Evolutionary conservation across 1,140 invertebrate genomes (phyloP), one percentile per base, ranked within the genome.

Genomic region (Leptinotarsa texana): DNA sequence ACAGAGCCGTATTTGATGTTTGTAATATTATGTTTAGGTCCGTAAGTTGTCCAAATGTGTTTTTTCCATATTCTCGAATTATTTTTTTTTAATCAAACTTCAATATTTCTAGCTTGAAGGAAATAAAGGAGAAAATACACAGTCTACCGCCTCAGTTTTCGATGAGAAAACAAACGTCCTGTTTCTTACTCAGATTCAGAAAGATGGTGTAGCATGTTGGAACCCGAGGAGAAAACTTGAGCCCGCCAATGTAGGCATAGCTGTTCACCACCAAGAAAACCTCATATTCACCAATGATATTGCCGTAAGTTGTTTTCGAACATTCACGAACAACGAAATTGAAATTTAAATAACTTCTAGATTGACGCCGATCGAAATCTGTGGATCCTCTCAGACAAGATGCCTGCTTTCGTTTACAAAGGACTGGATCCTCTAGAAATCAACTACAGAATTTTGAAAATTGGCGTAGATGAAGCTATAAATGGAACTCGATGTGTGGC

Each of bases 211-310:
- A 0, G 89, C 91, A 2, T 94, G 92, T 77, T 94, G 92, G 92
- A 91, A 93, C 75, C 89, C 87, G 0, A 85, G 89, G 22, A 89
- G 88, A 73, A 81, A 87, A 1, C 85, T 93, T 13, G 86, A 83
- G 13, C 83, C 87, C 2, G 82, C 87, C 13, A 91, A 89, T 81
- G 84, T 93, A 27, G 89, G 85, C 1, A 84, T 88, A 13, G 80
- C 93, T 1, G 89, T 87, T 0, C 83, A 88, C 73, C 89, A 93
- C 79, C 84, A 84, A 6, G 78, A 85, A 61, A 85, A 81, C 2
- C 85, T 94, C 76, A 90, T 93, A 77, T 93, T 93, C 85, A 91
- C 92, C 47, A 91, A 91, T 77, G 91, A 92, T 79, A 82, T 92
- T 49, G 91, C 90, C 86, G 88, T 89, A 83, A 82, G 33, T 33